Evolutionary conservation across 2,113 vertebrate genomes (phyloP).

Genomic region (Leptodactylus fuscus): DNA sequence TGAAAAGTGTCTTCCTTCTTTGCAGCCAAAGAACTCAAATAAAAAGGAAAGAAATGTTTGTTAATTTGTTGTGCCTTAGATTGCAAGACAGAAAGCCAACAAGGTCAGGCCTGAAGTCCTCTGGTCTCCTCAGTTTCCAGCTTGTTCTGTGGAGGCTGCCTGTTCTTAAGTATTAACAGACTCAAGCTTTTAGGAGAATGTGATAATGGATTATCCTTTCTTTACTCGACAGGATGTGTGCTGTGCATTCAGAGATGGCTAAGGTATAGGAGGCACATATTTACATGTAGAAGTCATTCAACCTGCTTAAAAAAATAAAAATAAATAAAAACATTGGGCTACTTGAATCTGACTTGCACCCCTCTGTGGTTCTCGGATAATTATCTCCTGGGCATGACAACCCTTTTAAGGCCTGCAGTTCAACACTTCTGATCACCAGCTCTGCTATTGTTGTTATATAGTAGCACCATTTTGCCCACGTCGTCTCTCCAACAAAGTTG

Average conservation of each 20-base stretch:
- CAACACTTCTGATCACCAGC: slow-evolving; percentile 53
- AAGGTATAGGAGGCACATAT: slow-evolving; percentile 74
- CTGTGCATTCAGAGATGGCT: slow-evolving; percentile 68
- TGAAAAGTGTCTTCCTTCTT: slow-evolving; percentile 62
- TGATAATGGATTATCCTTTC: slow-evolving; percentile 20
- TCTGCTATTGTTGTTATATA: slow-evolving; percentile 64
- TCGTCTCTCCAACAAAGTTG: slow-evolving; percentile 62
- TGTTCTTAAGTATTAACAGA: neutral
- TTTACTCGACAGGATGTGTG: slow-evolving; percentile 46
- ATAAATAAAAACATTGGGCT: slow-evolving; percentile 67
- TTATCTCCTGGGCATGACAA: slow-evolving; percentile 58
- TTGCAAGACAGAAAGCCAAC: neutral
- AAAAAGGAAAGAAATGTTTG: slow-evolving; percentile 62
- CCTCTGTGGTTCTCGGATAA: slow-evolving; percentile 40
- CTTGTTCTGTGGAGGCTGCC: slow-evolving; percentile 15
- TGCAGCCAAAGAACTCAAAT: neutral
- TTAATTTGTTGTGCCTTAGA: slow-evolving; percentile 38
- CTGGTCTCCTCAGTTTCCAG: neutral
- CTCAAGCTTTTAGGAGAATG: slow-evolving; percentile 25
- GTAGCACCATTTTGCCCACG: slow-evolving; percentile 75
- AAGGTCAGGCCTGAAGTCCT: neutral
- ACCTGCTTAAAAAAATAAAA: slow-evolving; percentile 65
- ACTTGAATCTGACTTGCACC: slow-evolving; percentile 60
- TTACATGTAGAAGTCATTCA: slow-evolving; percentile 68
- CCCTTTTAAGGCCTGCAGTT: slow-evolving; percentile 68